Percentiles rank a stretch among this genome's conserved stretches.
Conservation (phyloP, 2,113 vertebrate species). For the Glareola pratincola region DNA sequence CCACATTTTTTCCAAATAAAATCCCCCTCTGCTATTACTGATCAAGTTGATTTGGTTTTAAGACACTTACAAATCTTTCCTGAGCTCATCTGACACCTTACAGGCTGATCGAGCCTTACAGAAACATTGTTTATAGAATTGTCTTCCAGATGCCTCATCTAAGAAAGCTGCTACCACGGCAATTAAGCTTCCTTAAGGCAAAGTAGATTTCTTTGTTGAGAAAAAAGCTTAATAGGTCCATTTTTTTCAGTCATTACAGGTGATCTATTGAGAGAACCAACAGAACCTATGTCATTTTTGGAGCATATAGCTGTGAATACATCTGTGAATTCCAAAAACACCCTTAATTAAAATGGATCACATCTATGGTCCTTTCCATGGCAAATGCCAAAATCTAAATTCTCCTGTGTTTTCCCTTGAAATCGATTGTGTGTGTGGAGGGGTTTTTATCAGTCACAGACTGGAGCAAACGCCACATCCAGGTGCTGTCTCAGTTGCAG, state of each 20-base stretch:
- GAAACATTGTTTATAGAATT: background rate
- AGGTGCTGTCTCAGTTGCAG: background rate
- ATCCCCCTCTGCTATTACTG: background rate
- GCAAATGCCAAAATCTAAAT: background rate
- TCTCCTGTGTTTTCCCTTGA: background rate
- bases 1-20: background rate
- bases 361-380: background rate
- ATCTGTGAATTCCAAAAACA: background rate
- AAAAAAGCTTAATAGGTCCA: background rate
- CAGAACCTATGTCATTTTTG: background rate
- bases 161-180: background rate
- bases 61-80: background rate
- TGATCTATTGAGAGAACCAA: background rate
- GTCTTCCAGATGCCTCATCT: background rate
- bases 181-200: background rate
- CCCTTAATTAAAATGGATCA: background rate
- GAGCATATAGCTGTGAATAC: background rate
- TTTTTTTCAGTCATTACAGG: background rate
- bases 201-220: background rate
- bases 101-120: no score
- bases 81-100: background rate
- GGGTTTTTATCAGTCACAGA: background rate
- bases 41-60: background rate
- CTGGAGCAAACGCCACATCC: background rate
- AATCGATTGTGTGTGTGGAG: background rate